A percentile compares a stretch with the other conserved stretches of the same genome.
phyloP scores from a whole-genome alignment of 2,888 invertebrate genomes.

The Pyrocoelia pectoralis region DNA sequence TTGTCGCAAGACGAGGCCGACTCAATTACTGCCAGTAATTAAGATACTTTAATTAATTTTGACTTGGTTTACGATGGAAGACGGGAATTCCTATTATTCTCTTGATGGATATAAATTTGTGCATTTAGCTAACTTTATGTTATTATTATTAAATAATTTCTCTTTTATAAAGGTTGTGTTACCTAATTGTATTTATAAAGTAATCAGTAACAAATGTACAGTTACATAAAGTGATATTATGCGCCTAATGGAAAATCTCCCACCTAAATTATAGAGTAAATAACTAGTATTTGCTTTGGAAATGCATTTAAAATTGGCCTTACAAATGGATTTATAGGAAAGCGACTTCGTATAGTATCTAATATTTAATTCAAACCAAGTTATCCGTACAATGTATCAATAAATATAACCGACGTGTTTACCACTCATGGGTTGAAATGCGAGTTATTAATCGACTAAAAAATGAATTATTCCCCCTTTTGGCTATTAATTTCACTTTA shows the following conservation, averaged over 20 bases:
- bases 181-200: slow-evolving; percentile 41
- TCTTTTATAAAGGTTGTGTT: slow-evolving; percentile 7
- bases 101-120: slow-evolving; percentile 17
- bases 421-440: slow-evolving; percentile 34
- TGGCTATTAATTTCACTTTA: slow-evolving; percentile 51
- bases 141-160: slow-evolving; percentile 12
- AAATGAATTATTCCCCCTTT: slow-evolving; percentile 42
- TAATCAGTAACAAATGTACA: slow-evolving; percentile 46
- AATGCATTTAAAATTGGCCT: slow-evolving; percentile 55
- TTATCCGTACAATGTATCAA: slow-evolving; percentile 27
- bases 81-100: slow-evolving; percentile 31
- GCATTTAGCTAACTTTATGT: slow-evolving; percentile 7
- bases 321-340: slow-evolving; percentile 29
- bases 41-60: slow-evolving; percentile 59
- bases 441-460: slow-evolving; percentile 34
- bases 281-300: slow-evolving; percentile 50
- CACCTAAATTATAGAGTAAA: slow-evolving; percentile 47
- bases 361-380: slow-evolving; percentile 9
- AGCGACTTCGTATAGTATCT: background rate
- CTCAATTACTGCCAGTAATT: slow-evolving; percentile 57
- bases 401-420: slow-evolving; percentile 41
- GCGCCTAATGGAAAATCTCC: slow-evolving; percentile 42
- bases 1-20: slow-evolving; percentile 53
- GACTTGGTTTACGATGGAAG: slow-evolving; percentile 47
- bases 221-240: slow-evolving; percentile 39